Conservation (phyloP, 2,113 vertebrate species). For the Dasypus novemcinctus region DNA sequence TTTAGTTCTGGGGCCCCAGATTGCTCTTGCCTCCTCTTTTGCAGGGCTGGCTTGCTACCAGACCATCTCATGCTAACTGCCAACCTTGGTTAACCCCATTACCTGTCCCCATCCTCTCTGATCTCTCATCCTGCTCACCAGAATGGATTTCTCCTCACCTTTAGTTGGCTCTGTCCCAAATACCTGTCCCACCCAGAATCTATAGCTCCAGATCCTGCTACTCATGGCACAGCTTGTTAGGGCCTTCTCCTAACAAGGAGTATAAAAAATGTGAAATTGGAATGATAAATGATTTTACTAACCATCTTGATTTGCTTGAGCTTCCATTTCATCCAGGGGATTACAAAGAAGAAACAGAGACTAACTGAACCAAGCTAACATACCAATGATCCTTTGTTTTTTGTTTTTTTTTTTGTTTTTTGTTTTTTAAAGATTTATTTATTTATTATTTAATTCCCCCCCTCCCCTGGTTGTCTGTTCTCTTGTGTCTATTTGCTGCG, state of each 20-base stretch:
- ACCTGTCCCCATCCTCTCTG: neutral
- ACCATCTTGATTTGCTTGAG: too few relatives aligned
- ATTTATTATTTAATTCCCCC: too few relatives aligned
- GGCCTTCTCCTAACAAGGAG: neutral
- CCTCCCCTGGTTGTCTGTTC: too few relatives aligned
- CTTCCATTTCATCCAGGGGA: too few relatives aligned
- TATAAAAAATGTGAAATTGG: too few relatives aligned
- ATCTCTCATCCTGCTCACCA: neutral
- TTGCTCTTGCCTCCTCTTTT: neutral
- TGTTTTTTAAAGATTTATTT: too few relatives aligned
- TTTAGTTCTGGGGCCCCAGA: neutral
- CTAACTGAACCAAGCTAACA: too few relatives aligned
- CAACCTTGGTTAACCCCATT: neutral
- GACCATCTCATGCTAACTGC: neutral
- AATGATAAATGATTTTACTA: too few relatives aligned
- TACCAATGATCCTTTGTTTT: too few relatives aligned
- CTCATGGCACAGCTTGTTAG: neutral
- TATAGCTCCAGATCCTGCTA: neutral
- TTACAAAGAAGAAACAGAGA: too few relatives aligned
- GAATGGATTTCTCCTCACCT: neutral
- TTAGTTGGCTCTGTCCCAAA: neutral
- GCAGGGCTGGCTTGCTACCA: neutral
- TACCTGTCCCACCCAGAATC: neutral
- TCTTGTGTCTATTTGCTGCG: too few relatives aligned
- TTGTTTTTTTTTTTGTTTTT: too few relatives aligned